A percentile compares a stretch with the other conserved stretches of the same genome.
These are phyloP conservation scores for Brachionus rubens DNA, from an alignment of 1,140 invertebrate genomes.

Conservation along the genomic window DNA sequence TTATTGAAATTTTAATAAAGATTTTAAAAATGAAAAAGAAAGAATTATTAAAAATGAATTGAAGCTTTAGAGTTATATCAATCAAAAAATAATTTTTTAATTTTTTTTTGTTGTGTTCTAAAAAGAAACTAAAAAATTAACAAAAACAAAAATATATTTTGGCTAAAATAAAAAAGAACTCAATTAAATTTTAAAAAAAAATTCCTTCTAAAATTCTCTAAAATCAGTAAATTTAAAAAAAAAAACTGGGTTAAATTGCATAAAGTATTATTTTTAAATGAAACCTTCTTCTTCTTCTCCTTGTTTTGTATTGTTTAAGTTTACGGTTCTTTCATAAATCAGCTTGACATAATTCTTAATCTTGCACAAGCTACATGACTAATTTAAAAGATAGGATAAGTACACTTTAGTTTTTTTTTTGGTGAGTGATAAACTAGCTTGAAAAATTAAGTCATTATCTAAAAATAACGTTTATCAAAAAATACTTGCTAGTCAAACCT, in stretches of 20 bases:
- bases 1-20: constrained; percentile 14
- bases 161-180: background rate
- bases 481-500: background rate
- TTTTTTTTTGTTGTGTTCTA: background rate
- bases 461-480: constrained; percentile 4
- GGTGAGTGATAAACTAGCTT: too few species aligned
- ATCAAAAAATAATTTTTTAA: constrained; percentile 17
- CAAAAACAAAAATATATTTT: constrained; percentile 34
- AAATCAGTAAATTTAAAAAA: constrained; percentile 7
- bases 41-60: background rate
- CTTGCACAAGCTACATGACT: background rate
- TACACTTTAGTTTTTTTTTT: too few species aligned
- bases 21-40: background rate
- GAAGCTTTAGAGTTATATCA: constrained; percentile 37
- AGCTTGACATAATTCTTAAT: too few species aligned
- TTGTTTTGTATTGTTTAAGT: too few species aligned
- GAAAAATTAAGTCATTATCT: background rate
- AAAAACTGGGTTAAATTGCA: constrained; percentile 39
- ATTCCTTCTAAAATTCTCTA: constrained; percentile 11
- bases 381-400: too few species aligned
- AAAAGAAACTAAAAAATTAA: background rate
- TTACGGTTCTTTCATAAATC: constrained; percentile 33
- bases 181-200: constrained; percentile 18
- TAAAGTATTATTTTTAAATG: constrained; percentile 21
- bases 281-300: constrained; percentile 3